These are phyloP conservation scores for Vanacampus margaritifer DNA, from an alignment of 2,113 vertebrate species.

Conservation along the genomic window DNA sequence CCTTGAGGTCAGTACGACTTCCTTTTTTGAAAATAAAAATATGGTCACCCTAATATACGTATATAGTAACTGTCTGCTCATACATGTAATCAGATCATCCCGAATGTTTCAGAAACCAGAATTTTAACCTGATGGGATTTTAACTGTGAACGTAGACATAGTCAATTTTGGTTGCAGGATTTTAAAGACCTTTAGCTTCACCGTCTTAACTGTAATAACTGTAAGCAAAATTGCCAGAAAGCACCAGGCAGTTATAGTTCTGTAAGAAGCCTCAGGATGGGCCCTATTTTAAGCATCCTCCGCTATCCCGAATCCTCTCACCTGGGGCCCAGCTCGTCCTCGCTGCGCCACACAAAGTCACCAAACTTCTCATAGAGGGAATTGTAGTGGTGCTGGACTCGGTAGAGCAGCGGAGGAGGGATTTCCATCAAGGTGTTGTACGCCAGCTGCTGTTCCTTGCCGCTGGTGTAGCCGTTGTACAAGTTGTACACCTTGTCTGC, in stretches of 20 bases:
- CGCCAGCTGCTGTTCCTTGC: constrained; percentile 98
- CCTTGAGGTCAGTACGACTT: too few relatives aligned
- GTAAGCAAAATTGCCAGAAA: constrained; percentile 12
- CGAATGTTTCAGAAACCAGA: too few relatives aligned
- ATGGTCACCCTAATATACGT: too few relatives aligned
- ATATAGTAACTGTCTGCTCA: too few relatives aligned
- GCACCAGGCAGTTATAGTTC: constrained; percentile 27
- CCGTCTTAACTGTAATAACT: background rate
- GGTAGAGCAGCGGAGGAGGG: constrained; percentile 85
- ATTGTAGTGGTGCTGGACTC: constrained; percentile 96
- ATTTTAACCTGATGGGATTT: too few relatives aligned
- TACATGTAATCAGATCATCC: too few relatives aligned
- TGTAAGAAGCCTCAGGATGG: constrained; percentile 38
- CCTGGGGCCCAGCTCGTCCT: constrained; percentile 97
- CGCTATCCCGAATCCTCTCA: constrained; percentile 55
- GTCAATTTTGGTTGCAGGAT: background rate
- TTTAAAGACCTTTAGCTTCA: background rate
- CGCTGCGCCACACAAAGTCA: constrained; percentile 96
- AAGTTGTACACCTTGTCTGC: constrained; percentile 97
- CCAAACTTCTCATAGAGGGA: constrained; percentile 98
- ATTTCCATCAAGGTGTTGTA: constrained; percentile 97
- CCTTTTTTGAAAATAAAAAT: too few relatives aligned
- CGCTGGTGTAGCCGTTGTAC: constrained; percentile 97
- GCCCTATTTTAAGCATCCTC: constrained; percentile 1
- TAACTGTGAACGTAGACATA: too few relatives aligned